phyloP scores from a whole-genome alignment of 1,140 invertebrate genomes.

The Cardiocondyla obscurior region DNA sequence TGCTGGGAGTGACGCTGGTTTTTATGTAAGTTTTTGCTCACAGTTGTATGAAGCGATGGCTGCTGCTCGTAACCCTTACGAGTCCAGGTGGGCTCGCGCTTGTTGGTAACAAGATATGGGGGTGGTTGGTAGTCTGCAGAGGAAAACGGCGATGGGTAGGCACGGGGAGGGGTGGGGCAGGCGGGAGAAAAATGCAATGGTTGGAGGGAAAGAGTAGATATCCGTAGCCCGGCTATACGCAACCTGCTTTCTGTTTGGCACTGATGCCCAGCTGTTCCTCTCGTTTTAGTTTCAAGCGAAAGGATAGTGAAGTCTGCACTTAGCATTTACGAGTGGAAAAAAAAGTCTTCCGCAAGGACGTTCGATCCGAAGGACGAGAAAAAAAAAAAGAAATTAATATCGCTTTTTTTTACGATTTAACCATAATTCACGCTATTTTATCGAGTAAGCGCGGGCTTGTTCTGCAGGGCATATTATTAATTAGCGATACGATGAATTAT shows the following conservation, averaged over 20 bases:
- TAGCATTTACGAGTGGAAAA: constrained; percentile 40
- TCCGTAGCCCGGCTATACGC: constrained; percentile 57
- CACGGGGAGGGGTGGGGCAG: not conserved
- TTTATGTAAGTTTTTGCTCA: constrained; percentile 35
- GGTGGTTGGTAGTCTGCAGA: constrained; percentile 35
- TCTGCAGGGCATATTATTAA: not conserved
- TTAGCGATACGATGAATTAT: not conserved
- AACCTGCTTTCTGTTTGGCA: constrained; percentile 74
- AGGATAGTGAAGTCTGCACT: constrained; percentile 44
- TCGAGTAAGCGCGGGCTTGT: not conserved
- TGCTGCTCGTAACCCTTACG: constrained; percentile 61
- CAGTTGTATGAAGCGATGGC: not conserved
- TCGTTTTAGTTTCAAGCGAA: constrained; percentile 40
- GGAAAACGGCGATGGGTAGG: constrained; percentile 39
- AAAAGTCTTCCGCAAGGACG: constrained; percentile 25
- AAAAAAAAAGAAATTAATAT: not conserved
- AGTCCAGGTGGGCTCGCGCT: constrained; percentile 66
- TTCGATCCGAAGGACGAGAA: not conserved
- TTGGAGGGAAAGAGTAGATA: constrained; percentile 56
- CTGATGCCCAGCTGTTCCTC: constrained; percentile 75
- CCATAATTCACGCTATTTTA: not conserved
- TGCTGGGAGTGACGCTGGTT: not conserved
- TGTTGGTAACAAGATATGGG: constrained; percentile 66
- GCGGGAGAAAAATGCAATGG: constrained; percentile 17
- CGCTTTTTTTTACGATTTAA: not conserved